A percentile compares a stretch with the other conserved stretches of the same genome.
Conservation (phyloP, 2,797 vertebrate species). For the Acipenser oxyrinchus region DNA sequence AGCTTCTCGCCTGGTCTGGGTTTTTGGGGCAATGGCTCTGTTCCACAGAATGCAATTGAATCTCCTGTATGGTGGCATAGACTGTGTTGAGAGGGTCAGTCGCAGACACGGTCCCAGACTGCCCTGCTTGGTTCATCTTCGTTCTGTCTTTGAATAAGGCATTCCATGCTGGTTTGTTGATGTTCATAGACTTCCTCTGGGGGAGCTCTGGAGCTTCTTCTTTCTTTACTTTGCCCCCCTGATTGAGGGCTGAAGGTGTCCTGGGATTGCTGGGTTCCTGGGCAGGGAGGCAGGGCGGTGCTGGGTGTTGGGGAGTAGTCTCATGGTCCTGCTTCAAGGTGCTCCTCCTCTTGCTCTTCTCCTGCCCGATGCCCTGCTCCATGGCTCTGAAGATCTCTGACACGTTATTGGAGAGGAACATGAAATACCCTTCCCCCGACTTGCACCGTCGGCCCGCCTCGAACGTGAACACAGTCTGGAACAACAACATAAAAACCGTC, state of each 20-base stretch:
- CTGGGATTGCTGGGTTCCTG: slow-evolving; percentile 10
- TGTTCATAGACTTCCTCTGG: slow-evolving; percentile 13
- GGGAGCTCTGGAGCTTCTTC: slow-evolving; percentile 8
- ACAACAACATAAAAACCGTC: slow-evolving; percentile 16
- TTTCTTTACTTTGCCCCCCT: not conserved
- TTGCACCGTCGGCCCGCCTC: slow-evolving; percentile 79
- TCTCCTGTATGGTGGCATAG: slow-evolving; percentile 45
- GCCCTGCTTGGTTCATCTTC: not conserved
- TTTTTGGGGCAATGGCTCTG: no score
- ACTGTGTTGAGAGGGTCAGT: slow-evolving; percentile 15
- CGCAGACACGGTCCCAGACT: not conserved
- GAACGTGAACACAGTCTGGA: slow-evolving; percentile 68
- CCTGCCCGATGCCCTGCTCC: slow-evolving; percentile 46
- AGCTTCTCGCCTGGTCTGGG: no score
- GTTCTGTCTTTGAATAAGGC: not conserved
- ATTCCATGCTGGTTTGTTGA: slow-evolving; percentile 16
- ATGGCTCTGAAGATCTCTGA: slow-evolving; percentile 54
- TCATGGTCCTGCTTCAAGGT: slow-evolving; percentile 13
- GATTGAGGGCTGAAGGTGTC: slow-evolving; percentile 19
- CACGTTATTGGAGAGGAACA: slow-evolving; percentile 60
- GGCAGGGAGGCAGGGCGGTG: slow-evolving; percentile 17
- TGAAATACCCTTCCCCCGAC: slow-evolving; percentile 75
- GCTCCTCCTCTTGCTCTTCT: slow-evolving; percentile 30
- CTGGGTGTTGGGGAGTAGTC: slow-evolving; percentile 2
- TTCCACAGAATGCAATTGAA: no score